Conservation (phyloP, 2,797 vertebrate genomes). For the Galagoides demidoff region DNA sequence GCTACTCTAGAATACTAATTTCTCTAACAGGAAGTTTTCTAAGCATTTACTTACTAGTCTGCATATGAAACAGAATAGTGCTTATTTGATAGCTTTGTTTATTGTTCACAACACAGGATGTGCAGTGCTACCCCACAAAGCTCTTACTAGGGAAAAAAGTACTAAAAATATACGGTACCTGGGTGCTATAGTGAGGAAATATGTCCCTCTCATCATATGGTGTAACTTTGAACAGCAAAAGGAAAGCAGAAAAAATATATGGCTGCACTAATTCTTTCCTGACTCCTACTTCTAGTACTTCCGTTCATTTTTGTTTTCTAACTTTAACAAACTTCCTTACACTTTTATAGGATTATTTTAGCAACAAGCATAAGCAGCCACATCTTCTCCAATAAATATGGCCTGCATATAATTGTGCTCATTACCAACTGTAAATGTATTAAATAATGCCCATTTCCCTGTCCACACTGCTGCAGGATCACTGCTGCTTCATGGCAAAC, state of each 20-base stretch:
- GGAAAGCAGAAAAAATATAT: fast-evolving
- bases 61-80: constrained; percentile 56
- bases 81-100: constrained; percentile 19
- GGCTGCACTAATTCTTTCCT: not conserved
- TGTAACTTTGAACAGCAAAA: not conserved
- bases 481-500: not conserved
- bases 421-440: not conserved
- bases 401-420: not conserved
- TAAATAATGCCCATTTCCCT: not conserved
- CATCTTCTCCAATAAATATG: constrained; percentile 36
- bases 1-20: constrained; percentile 73
- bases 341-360: constrained; percentile 20
- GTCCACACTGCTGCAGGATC: too few relatives aligned
- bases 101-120: constrained; percentile 47
- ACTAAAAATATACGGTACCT: not conserved
- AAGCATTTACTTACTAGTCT: constrained; percentile 78
- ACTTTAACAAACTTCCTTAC: not conserved
- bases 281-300: not conserved
- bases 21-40: constrained; percentile 75
- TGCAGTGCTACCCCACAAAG: not conserved
- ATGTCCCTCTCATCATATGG: not conserved
- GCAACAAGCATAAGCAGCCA: constrained; percentile 21
- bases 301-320: constrained; percentile 15
- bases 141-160: not conserved
- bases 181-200: not conserved